phyloP scores from a whole-genome alignment of 2,113 vertebrate species.

The Fregetta grallaria region DNA sequence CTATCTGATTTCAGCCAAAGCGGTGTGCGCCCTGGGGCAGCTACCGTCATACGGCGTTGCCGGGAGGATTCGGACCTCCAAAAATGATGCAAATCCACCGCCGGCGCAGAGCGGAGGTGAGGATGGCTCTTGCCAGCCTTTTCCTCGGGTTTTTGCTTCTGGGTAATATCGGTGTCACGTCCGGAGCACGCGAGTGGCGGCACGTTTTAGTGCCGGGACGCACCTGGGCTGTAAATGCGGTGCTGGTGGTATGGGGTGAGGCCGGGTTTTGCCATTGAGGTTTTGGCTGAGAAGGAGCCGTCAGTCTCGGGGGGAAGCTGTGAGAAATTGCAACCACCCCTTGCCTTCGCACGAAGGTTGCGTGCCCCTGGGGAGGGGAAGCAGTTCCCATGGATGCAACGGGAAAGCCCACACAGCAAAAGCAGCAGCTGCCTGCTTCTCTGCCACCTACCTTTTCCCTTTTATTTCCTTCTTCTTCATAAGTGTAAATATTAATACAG shows the following conservation, averaged over 20 bases:
- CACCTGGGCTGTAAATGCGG: accelerated
- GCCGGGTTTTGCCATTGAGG: not conserved
- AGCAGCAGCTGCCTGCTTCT: not conserved
- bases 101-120: accelerated
- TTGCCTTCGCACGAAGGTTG: accelerated
- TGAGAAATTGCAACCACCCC: not conserved
- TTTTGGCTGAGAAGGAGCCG: not conserved
- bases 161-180: accelerated
- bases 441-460: not conserved
- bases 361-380: not conserved
- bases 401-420: not conserved
- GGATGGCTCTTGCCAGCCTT: not conserved
- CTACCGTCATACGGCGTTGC: accelerated
- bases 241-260: accelerated
- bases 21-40: accelerated
- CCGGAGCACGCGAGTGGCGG: not conserved
- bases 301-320: accelerated
- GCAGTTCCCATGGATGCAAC: not conserved
- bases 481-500: slow-evolving; percentile 90
- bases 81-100: not conserved
- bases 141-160: not conserved
- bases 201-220: not conserved
- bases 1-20: not conserved
- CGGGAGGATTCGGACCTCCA: accelerated
- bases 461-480: slow-evolving; percentile 68